Evolutionary conservation across 2,888 invertebrate species (phyloP).

Genomic region (Octonoba sinensis): DNA sequence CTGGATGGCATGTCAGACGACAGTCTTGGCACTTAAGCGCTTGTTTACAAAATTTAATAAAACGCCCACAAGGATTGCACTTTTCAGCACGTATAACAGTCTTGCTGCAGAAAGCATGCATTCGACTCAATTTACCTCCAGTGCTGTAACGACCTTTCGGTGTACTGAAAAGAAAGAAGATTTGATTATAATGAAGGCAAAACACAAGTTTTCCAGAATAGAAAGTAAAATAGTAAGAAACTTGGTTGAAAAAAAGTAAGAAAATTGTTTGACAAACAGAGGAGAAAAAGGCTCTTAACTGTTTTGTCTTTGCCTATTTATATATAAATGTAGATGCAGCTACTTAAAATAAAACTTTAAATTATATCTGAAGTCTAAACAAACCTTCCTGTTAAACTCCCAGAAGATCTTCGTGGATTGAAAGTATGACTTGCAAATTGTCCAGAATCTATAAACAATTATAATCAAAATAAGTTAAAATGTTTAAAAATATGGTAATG

Average conservation of each 20-base stretch:
- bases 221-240: too few relatives aligned
- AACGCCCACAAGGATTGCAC: slow-evolving; percentile 77
- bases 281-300: too few relatives aligned
- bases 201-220: too few relatives aligned
- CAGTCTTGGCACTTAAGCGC: slow-evolving; percentile 89
- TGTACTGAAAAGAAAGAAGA: slow-evolving; percentile 26
- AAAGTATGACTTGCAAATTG: slow-evolving; percentile 18
- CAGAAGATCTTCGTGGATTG: slow-evolving; percentile 13
- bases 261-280: too few relatives aligned
- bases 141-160: slow-evolving; percentile 47
- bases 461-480: too few relatives aligned
- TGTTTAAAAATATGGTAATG: too few relatives aligned
- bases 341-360: too few relatives aligned
- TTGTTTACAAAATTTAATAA: slow-evolving; percentile 85
- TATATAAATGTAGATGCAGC: too few relatives aligned
- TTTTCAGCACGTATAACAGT: slow-evolving; percentile 84
- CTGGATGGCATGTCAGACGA: slow-evolving; percentile 84
- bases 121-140: slow-evolving; percentile 38
- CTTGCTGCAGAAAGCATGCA: slow-evolving; percentile 78
- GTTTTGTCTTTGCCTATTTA: too few relatives aligned
- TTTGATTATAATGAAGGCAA: too few relatives aligned
- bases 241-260: too few relatives aligned
- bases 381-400: slow-evolving; percentile 2
- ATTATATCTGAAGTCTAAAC: too few relatives aligned
- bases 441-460: slow-evolving; percentile 33